A percentile compares a stretch with the other conserved stretches of the same genome.
Conservation (phyloP, 1,140 invertebrate species). For the Cydia fagiglandana region DNA sequence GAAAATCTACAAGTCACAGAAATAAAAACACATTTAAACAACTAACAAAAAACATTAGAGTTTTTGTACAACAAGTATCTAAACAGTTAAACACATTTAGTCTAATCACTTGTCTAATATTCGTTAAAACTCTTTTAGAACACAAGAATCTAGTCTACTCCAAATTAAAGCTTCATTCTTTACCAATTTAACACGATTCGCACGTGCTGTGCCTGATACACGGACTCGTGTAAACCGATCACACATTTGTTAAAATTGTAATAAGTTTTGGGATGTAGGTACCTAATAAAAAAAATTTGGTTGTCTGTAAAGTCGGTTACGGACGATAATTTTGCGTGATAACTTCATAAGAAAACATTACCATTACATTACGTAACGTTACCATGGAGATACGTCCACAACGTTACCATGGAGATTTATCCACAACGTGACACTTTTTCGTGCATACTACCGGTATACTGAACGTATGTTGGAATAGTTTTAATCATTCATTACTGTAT, state of each 20-base stretch:
- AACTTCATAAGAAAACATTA: too few relatives aligned
- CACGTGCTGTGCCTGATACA: slow-evolving; percentile 55
- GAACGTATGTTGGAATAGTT: too few relatives aligned
- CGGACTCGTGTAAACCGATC: slow-evolving; percentile 30
- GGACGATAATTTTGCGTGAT: too few relatives aligned
- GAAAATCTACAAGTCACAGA: not conserved
- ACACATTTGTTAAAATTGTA: not conserved
- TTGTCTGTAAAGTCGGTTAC: too few relatives aligned
- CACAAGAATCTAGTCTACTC: slow-evolving; percentile 73
- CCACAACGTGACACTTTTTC: too few relatives aligned
- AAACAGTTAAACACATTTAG: slow-evolving; percentile 48
- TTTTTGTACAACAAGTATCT: slow-evolving; percentile 32
- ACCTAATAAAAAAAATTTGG: too few relatives aligned
- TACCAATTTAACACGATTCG: slow-evolving; percentile 68
- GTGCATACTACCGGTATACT: too few relatives aligned
- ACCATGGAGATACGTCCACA: too few relatives aligned
- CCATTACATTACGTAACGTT: too few relatives aligned
- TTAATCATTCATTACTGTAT: too few relatives aligned
- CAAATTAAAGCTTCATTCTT: slow-evolving; percentile 77
- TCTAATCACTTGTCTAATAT: slow-evolving; percentile 50
- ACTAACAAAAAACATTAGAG: slow-evolving; percentile 24
- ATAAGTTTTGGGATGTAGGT: too few relatives aligned
- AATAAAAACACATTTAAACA: slow-evolving; percentile 21
- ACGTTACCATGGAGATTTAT: too few relatives aligned
- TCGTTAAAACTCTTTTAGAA: slow-evolving; percentile 66